Evolutionary conservation across 2,888 invertebrate species (phyloP).

Genomic region (Andrena dorsata): DNA sequence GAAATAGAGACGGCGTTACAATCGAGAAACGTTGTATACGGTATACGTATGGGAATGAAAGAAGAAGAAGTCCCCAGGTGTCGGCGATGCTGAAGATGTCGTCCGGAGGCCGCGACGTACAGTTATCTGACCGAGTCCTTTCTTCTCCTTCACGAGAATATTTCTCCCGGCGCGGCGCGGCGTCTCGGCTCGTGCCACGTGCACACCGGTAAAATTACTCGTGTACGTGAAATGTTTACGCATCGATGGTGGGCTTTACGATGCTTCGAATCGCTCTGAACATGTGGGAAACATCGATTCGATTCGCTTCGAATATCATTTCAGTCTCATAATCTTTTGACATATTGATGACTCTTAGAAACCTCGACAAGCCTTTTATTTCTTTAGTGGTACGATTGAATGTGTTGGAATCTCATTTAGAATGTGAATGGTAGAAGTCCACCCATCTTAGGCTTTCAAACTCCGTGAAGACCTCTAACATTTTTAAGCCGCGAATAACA

Average conservation of each 20-base stretch:
- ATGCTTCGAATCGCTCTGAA: not conserved
- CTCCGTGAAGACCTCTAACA: too few relatives aligned
- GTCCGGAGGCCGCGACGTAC: constrained; percentile 83
- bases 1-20: not conserved
- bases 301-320: too few relatives aligned
- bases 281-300: not conserved
- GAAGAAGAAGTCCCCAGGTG: constrained; percentile 67
- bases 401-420: too few relatives aligned
- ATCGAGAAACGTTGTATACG: constrained; percentile 41
- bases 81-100: constrained; percentile 79
- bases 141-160: constrained; percentile 71
- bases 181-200: constrained; percentile 48
- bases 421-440: too few relatives aligned
- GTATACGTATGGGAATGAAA: constrained; percentile 61
- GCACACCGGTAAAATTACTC: constrained; percentile 16
- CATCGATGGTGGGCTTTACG: not conserved
- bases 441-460: too few relatives aligned
- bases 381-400: too few relatives aligned
- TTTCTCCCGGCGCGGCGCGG: constrained; percentile 31
- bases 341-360: too few relatives aligned
- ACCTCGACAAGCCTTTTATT: too few relatives aligned
- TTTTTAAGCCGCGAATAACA: too few relatives aligned
- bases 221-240: not conserved
- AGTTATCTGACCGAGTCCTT: constrained; percentile 85
- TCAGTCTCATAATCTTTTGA: too few relatives aligned